A percentile compares a stretch with the other conserved stretches of the same genome.
These are phyloP conservation scores for Macaria liturata DNA, from an alignment of 2,888 invertebrate species.

Conservation along the genomic window DNA sequence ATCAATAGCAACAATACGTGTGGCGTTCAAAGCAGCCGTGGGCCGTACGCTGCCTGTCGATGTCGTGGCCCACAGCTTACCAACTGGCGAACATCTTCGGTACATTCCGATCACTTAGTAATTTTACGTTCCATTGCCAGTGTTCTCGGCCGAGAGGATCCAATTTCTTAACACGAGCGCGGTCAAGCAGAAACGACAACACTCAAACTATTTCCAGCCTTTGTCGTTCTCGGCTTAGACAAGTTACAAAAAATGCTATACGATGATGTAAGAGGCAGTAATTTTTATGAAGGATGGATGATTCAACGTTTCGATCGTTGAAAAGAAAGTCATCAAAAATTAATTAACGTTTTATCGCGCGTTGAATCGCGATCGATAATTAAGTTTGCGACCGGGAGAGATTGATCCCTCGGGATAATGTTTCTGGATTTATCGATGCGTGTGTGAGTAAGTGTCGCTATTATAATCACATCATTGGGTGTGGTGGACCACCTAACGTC, in stretches of 20 bases:
- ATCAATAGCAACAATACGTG: conserved; percentile 62
- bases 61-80: conserved; percentile 27
- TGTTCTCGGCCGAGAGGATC: conserved; percentile 73
- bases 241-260: conserved; percentile 37
- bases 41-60: conserved; percentile 34
- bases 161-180: conserved; percentile 70
- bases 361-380: conserved; percentile 33
- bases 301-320: conserved; percentile 25
- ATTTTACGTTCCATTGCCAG: conserved; percentile 76
- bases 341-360: conserved; percentile 59
- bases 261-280: conserved; percentile 16
- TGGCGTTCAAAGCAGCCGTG: conserved; percentile 46
- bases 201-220: conserved; percentile 62
- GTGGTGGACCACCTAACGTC: conserved; percentile 77
- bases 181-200: conserved; percentile 69
- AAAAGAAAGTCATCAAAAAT: conserved; percentile 60
- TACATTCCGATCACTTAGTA: conserved; percentile 63
- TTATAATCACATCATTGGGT: conserved; percentile 78
- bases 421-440: conserved; percentile 60
- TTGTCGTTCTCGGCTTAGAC: conserved; percentile 51
- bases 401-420: conserved; percentile 32
- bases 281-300: conserved; percentile 20
- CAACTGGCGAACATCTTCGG: conserved; percentile 45
- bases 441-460: conserved; percentile 72
- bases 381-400: conserved; percentile 28